Evolutionary conservation across 2,797 vertebrate species (phyloP), one percentile per base, ranked within the genome.

Genomic region (Arrhamphus sclerolepis): DNA sequence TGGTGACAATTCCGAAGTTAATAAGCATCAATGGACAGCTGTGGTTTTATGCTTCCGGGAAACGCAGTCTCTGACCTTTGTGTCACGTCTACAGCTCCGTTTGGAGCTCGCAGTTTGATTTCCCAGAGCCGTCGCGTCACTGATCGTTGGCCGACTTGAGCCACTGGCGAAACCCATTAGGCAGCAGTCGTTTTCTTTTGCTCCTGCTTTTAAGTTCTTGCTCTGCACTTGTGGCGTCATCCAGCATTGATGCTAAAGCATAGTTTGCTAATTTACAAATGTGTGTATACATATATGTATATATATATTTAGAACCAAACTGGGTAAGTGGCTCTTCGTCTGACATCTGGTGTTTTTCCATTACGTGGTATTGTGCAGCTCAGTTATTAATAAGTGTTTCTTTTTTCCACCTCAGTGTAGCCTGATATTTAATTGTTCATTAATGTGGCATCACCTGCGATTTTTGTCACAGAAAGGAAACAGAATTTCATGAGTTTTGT

Each of bases 31-130:
- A 16, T 8, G 13, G n/a, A 8, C 39, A 7, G 8, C 50, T 18
- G 71, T 74, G 77, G 85, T 82, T 66, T 70, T 66, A 65, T 70
- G 77, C 76, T 84, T 80, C 66, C 61, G 69, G 70, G 75, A 17
- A 78, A 88, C 88, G 87, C 76, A 88, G 93, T 89, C 82, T 57
- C 34, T 49, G 72, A 82, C 53, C 68, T 47, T 41, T 51, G 50
- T 26, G 81, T 82, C 77, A 83, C 75, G 51, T 70, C 62, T 59
- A 40, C 29, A 68, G 86, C 87, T 83, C 80, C 52, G 66, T 44
- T 71, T 67, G 56, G 76, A 78, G 85, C 80, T 78, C 1, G 57
- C 58, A 66, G 70, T 54, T 68, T 54, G 46, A 68, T 84, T 90
- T 81, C 84, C 75, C 82, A 61, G 59, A 72, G 66, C 66, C 67